Percentiles rank a stretch among this genome's conserved stretches.
phyloP scores from a whole-genome alignment of 2,797 vertebrate species.

The Monodelphis domestica region DNA sequence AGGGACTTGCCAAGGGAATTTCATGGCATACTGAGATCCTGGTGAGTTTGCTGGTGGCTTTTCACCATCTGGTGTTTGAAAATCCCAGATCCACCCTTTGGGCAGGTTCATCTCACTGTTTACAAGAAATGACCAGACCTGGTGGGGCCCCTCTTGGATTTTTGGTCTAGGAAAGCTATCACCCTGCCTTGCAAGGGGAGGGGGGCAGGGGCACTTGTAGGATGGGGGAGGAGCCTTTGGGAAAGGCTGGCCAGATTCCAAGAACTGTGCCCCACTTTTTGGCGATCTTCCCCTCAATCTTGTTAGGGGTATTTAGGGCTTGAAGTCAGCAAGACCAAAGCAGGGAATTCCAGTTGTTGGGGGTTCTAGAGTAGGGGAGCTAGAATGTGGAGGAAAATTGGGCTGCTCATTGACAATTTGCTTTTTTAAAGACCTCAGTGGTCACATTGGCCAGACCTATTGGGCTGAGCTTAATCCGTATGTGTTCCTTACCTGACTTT shows the following conservation, averaged over 20 bases:
- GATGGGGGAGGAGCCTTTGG: no score
- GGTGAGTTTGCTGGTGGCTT: conserved; percentile 48
- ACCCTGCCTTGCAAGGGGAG: background rate
- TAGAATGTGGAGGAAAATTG: background rate
- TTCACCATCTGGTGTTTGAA: conserved; percentile 37
- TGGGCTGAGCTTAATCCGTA: conserved; percentile 22
- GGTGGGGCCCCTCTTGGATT: background rate
- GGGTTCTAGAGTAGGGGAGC: background rate
- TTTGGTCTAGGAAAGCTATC: background rate
- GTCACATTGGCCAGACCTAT: background rate
- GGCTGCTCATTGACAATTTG: background rate
- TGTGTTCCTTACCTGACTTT: conserved; percentile 58
- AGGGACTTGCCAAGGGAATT: conserved; percentile 11
- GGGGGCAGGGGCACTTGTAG: background rate
- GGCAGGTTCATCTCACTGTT: background rate
- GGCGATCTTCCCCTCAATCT: background rate
- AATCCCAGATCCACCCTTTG: conserved; percentile 41
- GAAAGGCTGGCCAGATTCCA: background rate
- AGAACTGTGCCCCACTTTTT: background rate
- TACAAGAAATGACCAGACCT: background rate
- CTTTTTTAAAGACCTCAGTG: background rate
- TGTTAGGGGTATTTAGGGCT: background rate
- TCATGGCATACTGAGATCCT: conserved; percentile 46
- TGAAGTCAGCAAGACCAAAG: background rate
- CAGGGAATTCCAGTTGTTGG: background rate